phyloP scores from a whole-genome alignment of 2,888 invertebrate genomes.

The Mechanitis messenoides region DNA sequence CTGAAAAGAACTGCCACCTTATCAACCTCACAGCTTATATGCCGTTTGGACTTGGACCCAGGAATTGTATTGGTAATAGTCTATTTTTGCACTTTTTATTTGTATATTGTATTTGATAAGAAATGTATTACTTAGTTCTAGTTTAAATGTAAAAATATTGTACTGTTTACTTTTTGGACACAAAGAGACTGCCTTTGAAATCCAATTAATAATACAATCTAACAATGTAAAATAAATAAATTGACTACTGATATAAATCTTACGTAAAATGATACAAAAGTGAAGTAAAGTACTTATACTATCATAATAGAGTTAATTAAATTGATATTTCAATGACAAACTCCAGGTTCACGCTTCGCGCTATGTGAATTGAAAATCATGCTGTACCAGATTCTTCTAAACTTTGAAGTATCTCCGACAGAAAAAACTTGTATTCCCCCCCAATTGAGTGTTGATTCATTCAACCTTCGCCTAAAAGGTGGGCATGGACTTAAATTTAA shows the following conservation, averaged over 20 bases:
- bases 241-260: too few species aligned
- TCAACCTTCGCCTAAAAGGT: slow-evolving; percentile 44
- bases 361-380: slow-evolving; percentile 59
- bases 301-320: too few species aligned
- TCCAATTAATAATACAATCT: too few species aligned
- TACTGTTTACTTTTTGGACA: too few species aligned
- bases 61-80: slow-evolving; percentile 50
- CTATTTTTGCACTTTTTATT: background rate
- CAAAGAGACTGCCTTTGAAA: too few species aligned
- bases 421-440: slow-evolving; percentile 46
- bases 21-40: slow-evolving; percentile 42
- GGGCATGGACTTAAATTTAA: slow-evolving; percentile 49
- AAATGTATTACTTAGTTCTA: background rate
- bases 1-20: slow-evolving; percentile 40
- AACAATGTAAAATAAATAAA: too few species aligned
- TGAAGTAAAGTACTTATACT: too few species aligned
- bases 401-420: slow-evolving; percentile 47
- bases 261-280: too few species aligned
- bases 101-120: too few species aligned
- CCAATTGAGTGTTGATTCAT: slow-evolving; percentile 34
- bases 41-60: slow-evolving; percentile 50
- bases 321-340: background rate
- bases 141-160: too few species aligned
- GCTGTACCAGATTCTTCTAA: slow-evolving; percentile 48
- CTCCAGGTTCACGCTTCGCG: slow-evolving; percentile 55